These are phyloP conservation scores for Selene dorsalis DNA, from an alignment of 2,797 vertebrate species.

Conservation along the genomic window DNA sequence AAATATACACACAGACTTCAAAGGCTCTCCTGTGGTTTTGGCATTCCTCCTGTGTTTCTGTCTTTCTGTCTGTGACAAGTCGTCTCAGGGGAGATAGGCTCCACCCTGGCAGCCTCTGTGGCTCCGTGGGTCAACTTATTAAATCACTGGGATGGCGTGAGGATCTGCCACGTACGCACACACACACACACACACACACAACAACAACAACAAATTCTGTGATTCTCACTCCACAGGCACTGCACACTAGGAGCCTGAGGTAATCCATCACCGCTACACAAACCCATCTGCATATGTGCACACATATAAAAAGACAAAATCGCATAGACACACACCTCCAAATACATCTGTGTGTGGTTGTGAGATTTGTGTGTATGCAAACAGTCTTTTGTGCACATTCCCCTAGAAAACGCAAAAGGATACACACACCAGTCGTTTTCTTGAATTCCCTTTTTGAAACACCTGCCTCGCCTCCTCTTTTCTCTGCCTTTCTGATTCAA, in stretches of 20 bases:
- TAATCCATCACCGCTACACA: slow-evolving; percentile 56
- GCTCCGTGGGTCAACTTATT: slow-evolving; percentile 55
- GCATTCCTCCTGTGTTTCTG: slow-evolving; percentile 40
- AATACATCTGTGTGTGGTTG: too few relatives aligned
- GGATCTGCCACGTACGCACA: slow-evolving; percentile 1
- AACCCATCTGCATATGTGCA: not conserved
- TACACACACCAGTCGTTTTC: slow-evolving; percentile 13
- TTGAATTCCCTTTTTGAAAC: slow-evolving; percentile 35
- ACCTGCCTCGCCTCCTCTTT: slow-evolving; percentile 41
- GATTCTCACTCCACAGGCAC: slow-evolving; percentile 32
- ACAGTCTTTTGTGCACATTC: slow-evolving; percentile 12
- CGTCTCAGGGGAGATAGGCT: slow-evolving; percentile 49
- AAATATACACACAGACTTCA: slow-evolving; percentile 11
- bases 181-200: slow-evolving; percentile 17
- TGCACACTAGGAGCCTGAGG: slow-evolving; percentile 36
- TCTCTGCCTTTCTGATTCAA: slow-evolving; percentile 43
- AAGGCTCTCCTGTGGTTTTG: slow-evolving; percentile 11
- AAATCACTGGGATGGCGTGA: slow-evolving; percentile 51
- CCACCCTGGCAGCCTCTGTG: slow-evolving; percentile 48
- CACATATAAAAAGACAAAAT: not conserved
- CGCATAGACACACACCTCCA: slow-evolving; percentile 16
- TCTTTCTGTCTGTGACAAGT: slow-evolving; percentile 43
- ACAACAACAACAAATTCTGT: slow-evolving; percentile 33
- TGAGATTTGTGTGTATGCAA: too few relatives aligned
- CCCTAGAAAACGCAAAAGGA: slow-evolving; percentile 27